Evolutionary conservation across 1,140 invertebrate genomes (phyloP), one percentile per base, ranked within the genome.

Genomic region (Maconellicoccus hirsutus): DNA sequence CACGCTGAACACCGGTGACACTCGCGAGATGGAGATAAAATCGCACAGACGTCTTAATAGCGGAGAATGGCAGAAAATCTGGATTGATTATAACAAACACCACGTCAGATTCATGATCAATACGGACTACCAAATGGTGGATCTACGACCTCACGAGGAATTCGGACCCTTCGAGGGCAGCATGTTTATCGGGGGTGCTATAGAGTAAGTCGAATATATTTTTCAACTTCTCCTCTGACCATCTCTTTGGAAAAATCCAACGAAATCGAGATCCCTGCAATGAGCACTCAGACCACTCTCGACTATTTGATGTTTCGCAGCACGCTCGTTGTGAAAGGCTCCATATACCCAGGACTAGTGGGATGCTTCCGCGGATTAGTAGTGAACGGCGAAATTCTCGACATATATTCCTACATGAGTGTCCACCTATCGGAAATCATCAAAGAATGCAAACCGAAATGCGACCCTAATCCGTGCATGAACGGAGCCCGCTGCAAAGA

Each of bases 21-120:
- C 87, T 10, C 84, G 89, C 70, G 88, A 88, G 77, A 79, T 93
- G 38, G 88, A 89, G 63, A 88, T 96, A 27, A 88, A 87, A 76
- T 93, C 92, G 16, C 84, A 86, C 73, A 81, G 88, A 72, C 87
- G 88, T 77, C 81, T 97, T 3, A 95, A 94, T 77, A 89, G 88
- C 69, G 93, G 93, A 0, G 92, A 94, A 77, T 97, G 94, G 94
- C 93, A 97, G 77, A 93, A 94, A 80, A 90, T 96, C 74, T 93
- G 91, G 91, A 93, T 93, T 73, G 91, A 93, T 80, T 93, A 93
- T 77, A 94, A 96, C 79, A 87, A 90, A 76, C 91, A 94, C 79
- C 93, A 97, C 78, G 92, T 96, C n/a, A 80, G 93, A 71, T 93
- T 95, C 77, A 94, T 92, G 86, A 88, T 96, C 70, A 95, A 95